Evolutionary conservation across 1,140 invertebrate species (phyloP), one percentile per base, ranked within the genome.

Genomic region (Ladona fulva): DNA sequence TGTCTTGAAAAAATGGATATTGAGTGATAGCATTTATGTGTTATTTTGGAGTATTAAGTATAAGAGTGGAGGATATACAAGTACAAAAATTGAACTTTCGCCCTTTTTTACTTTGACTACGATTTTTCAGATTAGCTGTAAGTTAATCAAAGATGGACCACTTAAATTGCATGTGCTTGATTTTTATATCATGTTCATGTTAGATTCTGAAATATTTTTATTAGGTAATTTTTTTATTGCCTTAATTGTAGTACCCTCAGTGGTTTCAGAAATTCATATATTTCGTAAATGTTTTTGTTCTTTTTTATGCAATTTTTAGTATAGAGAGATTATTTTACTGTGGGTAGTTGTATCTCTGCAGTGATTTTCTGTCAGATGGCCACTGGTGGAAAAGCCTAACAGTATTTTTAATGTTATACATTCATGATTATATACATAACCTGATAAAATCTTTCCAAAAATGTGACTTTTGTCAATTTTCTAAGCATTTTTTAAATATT

Each of bases 201-300:
- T 66, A 66, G 52, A 66, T 66, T 66, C 52, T 66, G 52, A 66
- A 66, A 66, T 66, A 66, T 66, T 66, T 66, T 66, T 66, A 66
- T 22, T 19, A 66, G 52, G 52, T 66, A 66, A 37, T 37, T 37
- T 66, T 52, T 66, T 66, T 16, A 66, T 66, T 66, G 52, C 52
- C 52, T 66, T 66, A 66, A 19, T 66, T 19, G 52, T 22, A 66
- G 52, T 66, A 66, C 29, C 29, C 3, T 37, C 14, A 66, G n/a
- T 12, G 52, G n/a, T 66, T 22, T 22, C 52, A 66, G 52, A 66
- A 66, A 12, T 8, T 37, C 29, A 8, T 37, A 37, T 37, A 37
- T 37, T 37, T 37, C 3, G 52, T 66, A 66, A 66, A 66, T 66
- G 29, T 37, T 37, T 66, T 66, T 66, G 52, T 66, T 66, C 52